phyloP scores from a whole-genome alignment of 2,888 invertebrate species.

The Fissipunctia ypsillon region DNA sequence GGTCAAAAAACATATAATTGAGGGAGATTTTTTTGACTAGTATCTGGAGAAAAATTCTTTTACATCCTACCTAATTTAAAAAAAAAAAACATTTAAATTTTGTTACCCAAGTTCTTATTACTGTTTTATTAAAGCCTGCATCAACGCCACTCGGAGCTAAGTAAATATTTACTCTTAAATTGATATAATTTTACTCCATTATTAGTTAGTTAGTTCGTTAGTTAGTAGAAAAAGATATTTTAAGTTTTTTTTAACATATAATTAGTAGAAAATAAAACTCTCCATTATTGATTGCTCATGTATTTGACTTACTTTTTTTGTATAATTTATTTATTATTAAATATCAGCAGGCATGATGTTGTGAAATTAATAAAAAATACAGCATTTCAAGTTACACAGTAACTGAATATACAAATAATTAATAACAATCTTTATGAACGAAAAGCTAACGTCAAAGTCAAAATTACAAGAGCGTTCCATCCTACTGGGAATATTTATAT shows the following conservation, averaged over 20 bases:
- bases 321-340: constrained; percentile 51
- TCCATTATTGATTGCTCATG: constrained; percentile 39
- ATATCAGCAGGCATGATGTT: constrained; percentile 29
- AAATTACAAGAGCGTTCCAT: constrained; percentile 20
- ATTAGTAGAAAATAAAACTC: too few species aligned
- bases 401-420: constrained; percentile 13
- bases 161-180: background rate
- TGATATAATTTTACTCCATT: constrained; percentile 35
- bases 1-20: background rate
- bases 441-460: constrained; percentile 24
- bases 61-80: background rate
- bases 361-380: constrained; percentile 29
- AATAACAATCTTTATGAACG: constrained; percentile 18
- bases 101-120: background rate
- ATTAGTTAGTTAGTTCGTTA: too few species aligned
- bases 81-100: background rate
- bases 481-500: background rate
- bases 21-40: background rate
- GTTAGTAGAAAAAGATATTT: too few species aligned
- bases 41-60: background rate
- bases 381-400: constrained; percentile 43
- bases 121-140: background rate
- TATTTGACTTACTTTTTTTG: constrained; percentile 40
- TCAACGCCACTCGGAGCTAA: background rate
- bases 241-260: too few species aligned